Evolutionary conservation across 2,797 vertebrate genomes (phyloP), one percentile per base, ranked within the genome.

Genomic region (Hydrolagus colliei): DNA sequence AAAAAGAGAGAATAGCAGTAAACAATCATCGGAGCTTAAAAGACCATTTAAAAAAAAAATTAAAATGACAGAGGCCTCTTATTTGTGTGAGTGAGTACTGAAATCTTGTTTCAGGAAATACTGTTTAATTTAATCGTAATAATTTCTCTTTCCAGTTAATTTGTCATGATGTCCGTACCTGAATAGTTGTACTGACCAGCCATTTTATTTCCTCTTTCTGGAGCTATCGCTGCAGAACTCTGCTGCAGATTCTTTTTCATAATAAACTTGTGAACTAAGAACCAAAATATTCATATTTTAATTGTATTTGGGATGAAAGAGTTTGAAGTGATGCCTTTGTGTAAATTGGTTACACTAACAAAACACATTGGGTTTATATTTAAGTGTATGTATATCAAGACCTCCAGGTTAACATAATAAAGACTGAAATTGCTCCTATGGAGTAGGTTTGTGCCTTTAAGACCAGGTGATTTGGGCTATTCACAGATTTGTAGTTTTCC

Each of bases 241-340:
- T 91, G 88, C 93, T 92, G 94, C 90, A 92, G 67, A 32, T 91
- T 90, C 88, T 92, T 94, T 95, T 93, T 94, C 93, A 93, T 93
- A 95, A 95, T 95, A 95, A 95, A 94, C 92, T 94, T 93, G 93
- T 93, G 93, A 93, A 94, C 90, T 91, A 93, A 94, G 91, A 92
- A 92, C 85, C 92, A 93, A 93, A 93, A 92, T 88, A 92, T 86
- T 92, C 89, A 92, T 89, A 91, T 93, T 92, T 91, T 92, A 92
- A 92, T 93, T 95, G 90, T 95, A 91, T 94, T 92, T 89, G 89
- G 92, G 91, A 91, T 84, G 91, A 89, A 88, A 88, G 76, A 86
- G 86, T 92, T 90, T 27, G 27, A 91, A 92, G 41, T 75, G 73
- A 91, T 92, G 91, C 90, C 89, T 89, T 91, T 90, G 88, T 91